Evolutionary conservation across 2,113 vertebrate genomes (phyloP), one percentile per base, ranked within the genome.

Genomic region (Megaptera novaeangliae): DNA sequence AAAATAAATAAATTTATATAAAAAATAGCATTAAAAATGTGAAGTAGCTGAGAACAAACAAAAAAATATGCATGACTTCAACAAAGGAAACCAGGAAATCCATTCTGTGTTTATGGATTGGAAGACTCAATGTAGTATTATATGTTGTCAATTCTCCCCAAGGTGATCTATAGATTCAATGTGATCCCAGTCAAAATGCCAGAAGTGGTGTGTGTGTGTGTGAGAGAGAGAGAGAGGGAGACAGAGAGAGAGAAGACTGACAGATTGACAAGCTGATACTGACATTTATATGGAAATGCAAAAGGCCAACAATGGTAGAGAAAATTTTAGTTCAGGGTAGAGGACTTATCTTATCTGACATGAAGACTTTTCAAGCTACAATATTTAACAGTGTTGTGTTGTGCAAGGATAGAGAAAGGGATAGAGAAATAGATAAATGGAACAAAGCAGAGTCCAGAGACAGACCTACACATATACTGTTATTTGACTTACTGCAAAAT

Each of bases 381-480:
- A 23, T 9, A 46, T 31, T 11, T 27, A 12, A 8, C 29, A 25
- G 29, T 13, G 6, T 14, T 1, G 17, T 15, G 12, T 20, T 36
- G 25, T 34, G 27, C 61, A 75, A 46, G 57, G n/a, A 31, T 3
- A 12, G 57, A 41, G 9, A 34, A 36, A 31, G n/a, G 55, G n/a
- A 57, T 3, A 12, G 57, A 41, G 9, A 25, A 36, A 31, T 0
- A 18, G 63, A 41, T 52, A 36, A 27, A 46, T 0, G 39, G 23
- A 21, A 25, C 52, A 20, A 6, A 49, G 64, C 39, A 27, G 66
- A 10, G 68, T 31, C 80, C 41, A 10, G 66, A 8, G 17, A 36
- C 55, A 63, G 66, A 36, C 10, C 41, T 29, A 13, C 55, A 1
- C 14, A 2, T 3, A 8, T 3, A 2, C 14, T 3, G 9, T n/a